Evolutionary conservation across 1,140 invertebrate genomes (phyloP), one percentile per base, ranked within the genome.

Genomic region (Diorhabda carinulata): DNA sequence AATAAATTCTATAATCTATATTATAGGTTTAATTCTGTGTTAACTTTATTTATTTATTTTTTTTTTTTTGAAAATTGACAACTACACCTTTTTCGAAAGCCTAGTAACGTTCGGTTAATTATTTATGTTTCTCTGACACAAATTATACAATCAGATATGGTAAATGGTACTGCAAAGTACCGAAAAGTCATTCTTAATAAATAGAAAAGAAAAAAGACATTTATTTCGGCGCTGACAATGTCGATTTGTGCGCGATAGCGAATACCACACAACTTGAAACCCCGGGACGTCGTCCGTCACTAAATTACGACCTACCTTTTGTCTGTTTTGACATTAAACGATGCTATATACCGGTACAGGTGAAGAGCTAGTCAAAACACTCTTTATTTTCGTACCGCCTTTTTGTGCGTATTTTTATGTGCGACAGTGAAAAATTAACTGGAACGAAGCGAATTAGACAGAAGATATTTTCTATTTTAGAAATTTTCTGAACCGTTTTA

Each of bases 211-310:
- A 72, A 72, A 72, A 69, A 72, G 71, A 72, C 71, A 70, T 70
- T 72, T 72, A 72, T 72, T 70, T 67, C 71, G 57, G 68, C 66
- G 71, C 68, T 72, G 71, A 72, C 71, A 72, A 57, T 72, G 71
- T 70, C 60, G 71, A 70, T 72, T 58, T 66, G 68, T 45, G 45
- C 40, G 45, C 66, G 68, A 70, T 69, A 72, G 68, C 57, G 67
- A 64, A 72, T 72, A 66, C 71, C 71, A 72, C 71, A 72, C 71
- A 72, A 61, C 71, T 72, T 57, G 71, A 67, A 68, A n/a, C 71
- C 10, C 60, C 66, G 64, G 71, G 71, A 68, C 68, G 71, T 61
- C 71, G 41, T 3, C 57, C 58, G 10, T 67, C 58, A 8, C 10
- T 64, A 56, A 64, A 64, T 64, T 64, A 64, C 42, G 44, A 47